These are phyloP conservation scores for Scolopax bukidnonensis DNA, from an alignment of 2,797 vertebrate genomes.

Conservation along the genomic window DNA sequence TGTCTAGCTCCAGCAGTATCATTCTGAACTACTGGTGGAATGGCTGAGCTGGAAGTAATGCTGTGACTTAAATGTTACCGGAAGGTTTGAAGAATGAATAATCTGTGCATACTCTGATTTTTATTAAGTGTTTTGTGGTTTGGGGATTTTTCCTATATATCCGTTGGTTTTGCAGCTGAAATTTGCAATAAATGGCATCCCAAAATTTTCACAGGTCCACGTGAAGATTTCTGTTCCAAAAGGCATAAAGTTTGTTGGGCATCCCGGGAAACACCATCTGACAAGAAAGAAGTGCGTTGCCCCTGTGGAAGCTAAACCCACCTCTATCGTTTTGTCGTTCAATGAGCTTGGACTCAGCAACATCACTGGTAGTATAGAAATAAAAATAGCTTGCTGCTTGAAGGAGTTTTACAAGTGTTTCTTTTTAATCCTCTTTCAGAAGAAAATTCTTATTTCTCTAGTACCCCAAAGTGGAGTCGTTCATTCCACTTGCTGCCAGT, in stretches of 20 bases:
- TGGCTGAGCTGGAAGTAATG: background rate
- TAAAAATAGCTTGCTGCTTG: background rate
- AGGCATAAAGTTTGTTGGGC: conserved; percentile 91
- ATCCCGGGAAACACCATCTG: conserved; percentile 89
- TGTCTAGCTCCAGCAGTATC: background rate
- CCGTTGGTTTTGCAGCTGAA: background rate
- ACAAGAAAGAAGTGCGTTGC: conserved; percentile 90
- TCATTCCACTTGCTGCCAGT: background rate
- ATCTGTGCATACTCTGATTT: background rate
- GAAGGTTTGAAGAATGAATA: background rate
- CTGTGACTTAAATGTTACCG: background rate
- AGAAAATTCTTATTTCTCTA: background rate
- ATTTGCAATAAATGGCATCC: background rate
- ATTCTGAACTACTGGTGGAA: background rate
- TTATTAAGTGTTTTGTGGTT: background rate
- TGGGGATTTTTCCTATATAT: background rate
- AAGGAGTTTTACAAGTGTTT: background rate
- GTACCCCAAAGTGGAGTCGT: background rate
- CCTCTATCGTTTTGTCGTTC: conserved; percentile 89
- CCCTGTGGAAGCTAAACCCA: conserved; percentile 86
- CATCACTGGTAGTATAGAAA: conserved; percentile 84
- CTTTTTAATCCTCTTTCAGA: background rate
- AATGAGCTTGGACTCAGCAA: conserved; percentile 87
- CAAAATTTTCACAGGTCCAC: conserved; percentile 81
- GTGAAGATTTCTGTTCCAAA: conserved; percentile 90